Percentiles rank a stretch among this genome's conserved stretches.
These are phyloP conservation scores for Drosophila histrio DNA, from an alignment of 2,888 invertebrate genomes.

Conservation along the genomic window DNA sequence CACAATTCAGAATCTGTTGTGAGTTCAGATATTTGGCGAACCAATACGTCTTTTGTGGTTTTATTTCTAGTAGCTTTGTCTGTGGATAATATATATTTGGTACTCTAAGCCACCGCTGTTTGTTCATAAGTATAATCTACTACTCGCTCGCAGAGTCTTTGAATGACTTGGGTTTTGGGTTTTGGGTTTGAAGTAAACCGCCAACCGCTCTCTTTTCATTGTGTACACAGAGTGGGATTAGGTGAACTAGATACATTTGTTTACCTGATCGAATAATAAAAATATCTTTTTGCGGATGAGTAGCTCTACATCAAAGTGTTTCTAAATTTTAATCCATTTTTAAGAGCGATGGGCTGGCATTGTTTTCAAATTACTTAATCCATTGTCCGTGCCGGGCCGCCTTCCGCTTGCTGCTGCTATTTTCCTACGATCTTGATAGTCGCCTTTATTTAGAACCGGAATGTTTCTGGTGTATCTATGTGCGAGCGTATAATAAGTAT, in stretches of 20 bases:
- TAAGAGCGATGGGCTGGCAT: slow-evolving; percentile 36
- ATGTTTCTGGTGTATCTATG: background rate
- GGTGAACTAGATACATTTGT: slow-evolving; percentile 29
- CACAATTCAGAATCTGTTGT: background rate
- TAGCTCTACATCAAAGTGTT: slow-evolving; percentile 25
- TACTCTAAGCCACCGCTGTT: background rate
- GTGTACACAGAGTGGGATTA: slow-evolving; percentile 32
- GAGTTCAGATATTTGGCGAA: background rate
- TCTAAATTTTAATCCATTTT: slow-evolving; percentile 62
- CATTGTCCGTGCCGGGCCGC: slow-evolving; percentile 19
- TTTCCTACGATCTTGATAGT: slow-evolving; percentile 36
- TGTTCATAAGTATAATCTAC: slow-evolving; percentile 20
- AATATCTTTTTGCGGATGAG: slow-evolving; percentile 18
- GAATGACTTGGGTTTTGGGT: background rate
- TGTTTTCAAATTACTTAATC: slow-evolving; percentile 59
- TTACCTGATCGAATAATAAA: slow-evolving; percentile 37
- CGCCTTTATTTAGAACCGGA: background rate
- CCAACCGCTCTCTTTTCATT: slow-evolving; percentile 23
- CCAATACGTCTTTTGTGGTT: background rate
- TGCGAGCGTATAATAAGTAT: background rate
- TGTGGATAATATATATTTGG: background rate
- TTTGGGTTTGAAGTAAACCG: slow-evolving; percentile 1
- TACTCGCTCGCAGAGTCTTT: slow-evolving; percentile 5
- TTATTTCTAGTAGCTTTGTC: background rate
- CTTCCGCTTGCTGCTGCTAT: background rate